Evolutionary conservation across 2,797 vertebrate genomes (phyloP).

Genomic region (Garrulus glandarius): DNA sequence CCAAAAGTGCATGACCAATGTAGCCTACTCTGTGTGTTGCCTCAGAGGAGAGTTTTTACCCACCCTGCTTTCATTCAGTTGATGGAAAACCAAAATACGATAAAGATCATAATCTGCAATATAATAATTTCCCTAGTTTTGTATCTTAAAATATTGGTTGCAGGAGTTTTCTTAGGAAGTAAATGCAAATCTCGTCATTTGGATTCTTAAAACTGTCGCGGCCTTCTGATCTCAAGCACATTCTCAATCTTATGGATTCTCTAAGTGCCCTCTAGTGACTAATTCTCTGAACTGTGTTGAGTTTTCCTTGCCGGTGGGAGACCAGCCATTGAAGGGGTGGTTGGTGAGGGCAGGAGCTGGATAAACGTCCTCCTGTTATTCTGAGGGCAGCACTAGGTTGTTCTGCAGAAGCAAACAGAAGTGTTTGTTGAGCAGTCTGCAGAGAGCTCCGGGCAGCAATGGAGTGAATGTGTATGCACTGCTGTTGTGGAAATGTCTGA

Average conservation of each 20-base stretch:
- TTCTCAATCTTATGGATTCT: background rate
- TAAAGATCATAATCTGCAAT: background rate
- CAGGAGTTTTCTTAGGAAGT: background rate
- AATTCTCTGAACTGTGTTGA: background rate
- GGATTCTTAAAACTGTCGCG: no score
- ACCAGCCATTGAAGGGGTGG: background rate
- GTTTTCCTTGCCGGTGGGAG: background rate
- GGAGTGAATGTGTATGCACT: background rate
- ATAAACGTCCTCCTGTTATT: background rate
- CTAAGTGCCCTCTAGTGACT: slow-evolving; percentile 38
- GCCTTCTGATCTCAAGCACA: background rate
- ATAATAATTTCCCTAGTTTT: background rate
- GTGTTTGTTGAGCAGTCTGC: background rate
- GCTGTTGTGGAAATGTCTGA: background rate
- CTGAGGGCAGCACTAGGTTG: background rate
- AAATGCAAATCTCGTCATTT: background rate
- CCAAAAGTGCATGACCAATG: background rate
- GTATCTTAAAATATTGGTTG: background rate
- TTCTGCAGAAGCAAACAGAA: background rate
- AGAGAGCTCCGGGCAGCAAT: background rate
- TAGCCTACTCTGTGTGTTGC: background rate
- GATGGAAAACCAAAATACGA: background rate
- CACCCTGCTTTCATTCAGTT: background rate
- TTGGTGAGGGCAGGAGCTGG: background rate
- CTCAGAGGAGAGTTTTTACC: background rate